phyloP scores from a whole-genome alignment of 2,888 invertebrate genomes.

The Cheilosia scutellata region DNA sequence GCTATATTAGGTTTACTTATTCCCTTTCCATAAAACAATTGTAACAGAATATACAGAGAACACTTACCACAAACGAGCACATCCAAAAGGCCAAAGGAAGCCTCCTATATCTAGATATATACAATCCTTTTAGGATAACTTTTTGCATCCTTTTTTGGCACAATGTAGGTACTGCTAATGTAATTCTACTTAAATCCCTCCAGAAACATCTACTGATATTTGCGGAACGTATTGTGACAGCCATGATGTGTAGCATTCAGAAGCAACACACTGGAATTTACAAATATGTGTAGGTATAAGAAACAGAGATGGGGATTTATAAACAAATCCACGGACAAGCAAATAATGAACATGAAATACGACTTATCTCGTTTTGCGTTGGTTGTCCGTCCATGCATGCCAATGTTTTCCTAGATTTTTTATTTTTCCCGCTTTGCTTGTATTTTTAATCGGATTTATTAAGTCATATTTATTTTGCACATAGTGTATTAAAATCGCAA shows the following conservation, averaged over 20 bases:
- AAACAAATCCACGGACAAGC: no score
- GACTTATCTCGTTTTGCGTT: no score
- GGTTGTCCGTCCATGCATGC: neutral
- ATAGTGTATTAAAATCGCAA: no score
- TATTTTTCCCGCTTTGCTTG: no score
- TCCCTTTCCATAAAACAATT: no score
- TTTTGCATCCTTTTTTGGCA: neutral
- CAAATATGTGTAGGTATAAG: neutral
- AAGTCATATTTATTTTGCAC: no score
- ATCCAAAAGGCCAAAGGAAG: neutral
- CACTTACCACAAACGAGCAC: neutral
- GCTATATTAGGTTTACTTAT: no score
- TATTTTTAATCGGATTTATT: no score
- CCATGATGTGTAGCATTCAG: neutral
- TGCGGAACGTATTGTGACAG: neutral
- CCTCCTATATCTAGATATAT: neutral
- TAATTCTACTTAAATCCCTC: neutral
- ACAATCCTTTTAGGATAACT: neutral
- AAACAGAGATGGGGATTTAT: neutral
- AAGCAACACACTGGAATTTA: neutral
- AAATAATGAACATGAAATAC: no score
- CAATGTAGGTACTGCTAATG: neutral
- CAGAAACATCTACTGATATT: neutral
- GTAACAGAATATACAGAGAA: neutral
- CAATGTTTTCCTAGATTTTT: neutral